Conservation (phyloP, 2,797 vertebrate genomes). For the Gymnocypris eckloni region DNA sequence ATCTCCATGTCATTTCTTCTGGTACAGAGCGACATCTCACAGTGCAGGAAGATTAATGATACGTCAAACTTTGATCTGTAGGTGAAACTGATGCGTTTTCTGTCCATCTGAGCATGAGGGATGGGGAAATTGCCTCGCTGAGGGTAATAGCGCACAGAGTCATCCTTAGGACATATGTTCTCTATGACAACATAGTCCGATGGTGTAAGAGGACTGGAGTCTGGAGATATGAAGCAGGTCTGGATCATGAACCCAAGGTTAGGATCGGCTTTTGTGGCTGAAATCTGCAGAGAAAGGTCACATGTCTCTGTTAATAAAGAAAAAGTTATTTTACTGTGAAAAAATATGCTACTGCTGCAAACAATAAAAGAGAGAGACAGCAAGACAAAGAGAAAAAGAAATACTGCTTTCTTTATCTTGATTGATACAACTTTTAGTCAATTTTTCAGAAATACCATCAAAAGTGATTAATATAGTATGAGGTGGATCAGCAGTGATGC, state of each 20-base stretch:
- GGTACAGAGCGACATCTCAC: conserved; percentile 89
- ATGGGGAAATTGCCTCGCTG: conserved; percentile 73
- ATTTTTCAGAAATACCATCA: conserved; percentile 12
- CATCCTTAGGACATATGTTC: conserved; percentile 93
- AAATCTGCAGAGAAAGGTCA: conserved; percentile 78
- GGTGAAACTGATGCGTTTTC: conserved; percentile 89
- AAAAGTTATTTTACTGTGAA: background rate
- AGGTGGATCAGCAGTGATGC: conserved; percentile 21
- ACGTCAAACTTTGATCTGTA: conserved; percentile 86
- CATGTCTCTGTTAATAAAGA: conserved; percentile 8
- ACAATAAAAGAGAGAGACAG: conserved; percentile 32
- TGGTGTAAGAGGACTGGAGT: conserved; percentile 78
- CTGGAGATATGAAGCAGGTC: conserved; percentile 87
- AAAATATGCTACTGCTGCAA: background rate
- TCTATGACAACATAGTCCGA: conserved; percentile 89
- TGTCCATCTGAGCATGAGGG: conserved; percentile 75
- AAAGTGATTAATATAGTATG: conserved; percentile 4
- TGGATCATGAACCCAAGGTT: conserved; percentile 90
- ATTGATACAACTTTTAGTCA: background rate
- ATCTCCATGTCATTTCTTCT: conserved; percentile 69
- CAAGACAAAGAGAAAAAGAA: conserved; percentile 3
- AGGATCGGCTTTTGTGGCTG: conserved; percentile 82
- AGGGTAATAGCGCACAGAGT: conserved; percentile 84
- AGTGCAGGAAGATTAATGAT: conserved; percentile 90
- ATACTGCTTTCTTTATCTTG: background rate